phyloP scores from a whole-genome alignment of 1,140 invertebrate genomes.

The Diabrotica undecimpunctata region DNA sequence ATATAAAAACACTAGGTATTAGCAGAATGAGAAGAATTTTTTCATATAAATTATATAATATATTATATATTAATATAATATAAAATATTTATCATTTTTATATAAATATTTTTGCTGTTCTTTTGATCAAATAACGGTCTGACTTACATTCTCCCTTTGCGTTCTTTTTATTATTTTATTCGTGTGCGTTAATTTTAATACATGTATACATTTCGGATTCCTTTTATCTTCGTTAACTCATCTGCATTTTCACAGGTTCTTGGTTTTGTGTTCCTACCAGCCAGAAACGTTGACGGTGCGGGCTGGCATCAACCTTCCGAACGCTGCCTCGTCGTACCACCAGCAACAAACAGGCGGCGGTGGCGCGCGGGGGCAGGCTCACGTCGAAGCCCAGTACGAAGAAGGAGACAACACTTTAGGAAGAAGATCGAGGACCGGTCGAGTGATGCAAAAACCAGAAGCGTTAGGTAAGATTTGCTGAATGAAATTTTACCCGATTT shows the following conservation, averaged over 20 bases:
- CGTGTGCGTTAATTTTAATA: too few relatives aligned
- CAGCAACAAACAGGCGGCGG: conserved; percentile 23
- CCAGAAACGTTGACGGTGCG: conserved; percentile 74
- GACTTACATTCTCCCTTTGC: too few relatives aligned
- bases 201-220: too few relatives aligned
- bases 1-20: too few relatives aligned
- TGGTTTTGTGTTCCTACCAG: conserved; percentile 74
- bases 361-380: conserved; percentile 27
- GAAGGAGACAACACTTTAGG: conserved; percentile 27
- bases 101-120: too few relatives aligned
- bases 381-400: conserved; percentile 24
- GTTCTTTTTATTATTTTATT: too few relatives aligned
- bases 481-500: conserved; percentile 7
- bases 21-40: too few relatives aligned
- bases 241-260: conserved; percentile 48
- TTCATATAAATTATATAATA: too few relatives aligned
- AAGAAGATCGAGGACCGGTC: conserved; percentile 33
- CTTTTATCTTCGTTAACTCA: too few relatives aligned
- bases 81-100: too few relatives aligned
- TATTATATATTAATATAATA: too few relatives aligned
- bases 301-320: conserved; percentile 64
- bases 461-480: conserved; percentile 34
- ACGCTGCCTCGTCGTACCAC: conserved; percentile 11
- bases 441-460: conserved; percentile 35
- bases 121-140: too few relatives aligned